A percentile compares a stretch with the other conserved stretches of the same genome.
Evolutionary conservation across 2,797 vertebrate species (phyloP).

Genomic region (Varecia variegata): DNA sequence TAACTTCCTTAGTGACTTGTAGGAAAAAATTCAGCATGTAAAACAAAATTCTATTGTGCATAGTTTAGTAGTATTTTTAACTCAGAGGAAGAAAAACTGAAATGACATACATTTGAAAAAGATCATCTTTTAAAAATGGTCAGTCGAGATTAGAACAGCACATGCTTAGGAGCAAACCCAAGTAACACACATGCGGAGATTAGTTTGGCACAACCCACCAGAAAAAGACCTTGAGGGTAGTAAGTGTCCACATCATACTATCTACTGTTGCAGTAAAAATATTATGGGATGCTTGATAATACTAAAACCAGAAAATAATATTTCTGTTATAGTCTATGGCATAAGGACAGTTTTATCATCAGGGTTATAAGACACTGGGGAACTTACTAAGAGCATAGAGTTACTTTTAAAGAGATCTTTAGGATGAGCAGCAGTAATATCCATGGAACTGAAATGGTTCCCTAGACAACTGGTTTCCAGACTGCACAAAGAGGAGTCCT

Average conservation of each 20-base stretch:
- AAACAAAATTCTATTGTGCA: neutral
- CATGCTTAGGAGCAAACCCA: neutral
- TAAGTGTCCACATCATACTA: neutral
- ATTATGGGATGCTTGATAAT: neutral
- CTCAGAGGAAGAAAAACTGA: neutral
- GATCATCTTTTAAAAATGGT: neutral
- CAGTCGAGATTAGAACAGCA: neutral
- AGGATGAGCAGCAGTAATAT: neutral
- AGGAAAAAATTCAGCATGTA: neutral
- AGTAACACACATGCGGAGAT: neutral
- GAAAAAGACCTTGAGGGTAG: neutral
- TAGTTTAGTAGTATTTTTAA: slow-evolving; percentile 4
- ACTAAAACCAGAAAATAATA: neutral
- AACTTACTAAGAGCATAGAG: neutral
- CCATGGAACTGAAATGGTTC: neutral
- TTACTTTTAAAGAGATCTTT: neutral
- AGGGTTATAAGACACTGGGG: neutral
- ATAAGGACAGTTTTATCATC: neutral
- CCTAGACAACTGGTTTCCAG: neutral
- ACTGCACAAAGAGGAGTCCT: neutral
- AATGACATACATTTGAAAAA: slow-evolving; percentile 22
- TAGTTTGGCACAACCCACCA: neutral
- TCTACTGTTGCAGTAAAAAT: neutral
- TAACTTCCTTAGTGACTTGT: neutral
- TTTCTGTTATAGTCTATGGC: neutral